These are phyloP conservation scores for Drosophila neutralis DNA, from an alignment of 2,888 invertebrate species.

Conservation along the genomic window DNA sequence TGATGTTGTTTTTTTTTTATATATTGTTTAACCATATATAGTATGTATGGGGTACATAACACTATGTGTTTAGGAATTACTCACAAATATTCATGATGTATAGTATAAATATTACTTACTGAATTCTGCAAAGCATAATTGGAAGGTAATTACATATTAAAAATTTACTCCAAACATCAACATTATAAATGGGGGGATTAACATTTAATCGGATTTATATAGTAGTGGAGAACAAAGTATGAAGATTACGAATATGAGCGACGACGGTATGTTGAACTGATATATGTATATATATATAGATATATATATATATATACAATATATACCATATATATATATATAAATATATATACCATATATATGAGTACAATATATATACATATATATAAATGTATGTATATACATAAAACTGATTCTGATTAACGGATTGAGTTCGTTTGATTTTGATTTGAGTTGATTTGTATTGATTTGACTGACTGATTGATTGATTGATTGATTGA, in stretches of 20 bases:
- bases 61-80: conserved; percentile 73
- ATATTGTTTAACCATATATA: conserved; percentile 54
- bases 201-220: conserved; percentile 69
- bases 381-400: conserved; percentile 11
- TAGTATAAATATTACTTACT: conserved; percentile 82
- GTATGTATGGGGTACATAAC: conserved; percentile 64
- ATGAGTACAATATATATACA: background rate
- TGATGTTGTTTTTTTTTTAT: conserved; percentile 32
- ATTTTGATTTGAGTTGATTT: conserved; percentile 27
- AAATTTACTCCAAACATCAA: conserved; percentile 72
- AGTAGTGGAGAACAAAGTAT: conserved; percentile 50
- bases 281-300: conserved; percentile 6
- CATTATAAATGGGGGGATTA: conserved; percentile 56
- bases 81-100: conserved; percentile 78
- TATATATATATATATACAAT: background rate
- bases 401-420: conserved; percentile 31
- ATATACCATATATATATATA: conserved; percentile 6
- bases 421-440: conserved; percentile 51
- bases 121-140: conserved; percentile 83
- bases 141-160: conserved; percentile 81
- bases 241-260: conserved; percentile 55
- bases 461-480: conserved; percentile 39
- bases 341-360: conserved; percentile 1
- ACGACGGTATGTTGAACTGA: conserved; percentile 41
- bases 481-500: conserved; percentile 33